Percentiles rank a stretch among this genome's conserved stretches.
Conservation (phyloP, 2,888 invertebrate genomes). For the Cactoblastis cactorum region DNA sequence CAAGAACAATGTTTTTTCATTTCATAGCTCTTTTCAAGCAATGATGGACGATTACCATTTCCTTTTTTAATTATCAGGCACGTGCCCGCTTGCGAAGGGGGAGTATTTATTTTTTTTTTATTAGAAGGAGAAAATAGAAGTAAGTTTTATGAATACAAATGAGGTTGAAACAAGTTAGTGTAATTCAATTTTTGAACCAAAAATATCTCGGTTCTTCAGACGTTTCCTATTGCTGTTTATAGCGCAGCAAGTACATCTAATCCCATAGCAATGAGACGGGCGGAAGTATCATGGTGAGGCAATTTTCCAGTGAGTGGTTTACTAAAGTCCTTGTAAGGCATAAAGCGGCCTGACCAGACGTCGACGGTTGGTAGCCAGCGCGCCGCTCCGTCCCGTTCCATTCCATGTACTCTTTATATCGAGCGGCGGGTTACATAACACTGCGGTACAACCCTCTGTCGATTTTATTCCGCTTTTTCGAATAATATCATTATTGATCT, state of each 20-base stretch:
- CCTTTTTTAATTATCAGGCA: not conserved
- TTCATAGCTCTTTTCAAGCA: not conserved
- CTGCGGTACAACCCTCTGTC: slow-evolving; percentile 61
- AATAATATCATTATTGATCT: slow-evolving; percentile 27
- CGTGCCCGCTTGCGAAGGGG: not conserved
- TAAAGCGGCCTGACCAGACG: slow-evolving; percentile 39
- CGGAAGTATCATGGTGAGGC: slow-evolving; percentile 21
- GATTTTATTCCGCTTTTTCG: slow-evolving; percentile 40
- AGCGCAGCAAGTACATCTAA: not conserved
- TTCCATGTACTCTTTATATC: slow-evolving; percentile 47
- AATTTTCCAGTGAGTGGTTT: slow-evolving; percentile 42
- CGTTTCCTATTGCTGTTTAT: not conserved
- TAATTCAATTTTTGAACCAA: not conserved
- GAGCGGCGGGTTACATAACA: slow-evolving; percentile 69
- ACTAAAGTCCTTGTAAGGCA: slow-evolving; percentile 30
- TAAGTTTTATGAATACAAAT: not conserved
- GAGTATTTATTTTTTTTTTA: not conserved
- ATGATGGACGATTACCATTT: not conserved
- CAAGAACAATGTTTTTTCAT: not conserved
- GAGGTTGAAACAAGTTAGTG: not conserved
- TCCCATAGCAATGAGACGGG: slow-evolving; percentile 4
- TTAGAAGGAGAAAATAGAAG: not conserved
- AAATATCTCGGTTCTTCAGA: not conserved
- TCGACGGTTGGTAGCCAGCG: slow-evolving; percentile 38
- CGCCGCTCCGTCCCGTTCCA: slow-evolving; percentile 35